Evolutionary conservation across 2,888 invertebrate genomes (phyloP).

Genomic region (Pterostichus madidus): DNA sequence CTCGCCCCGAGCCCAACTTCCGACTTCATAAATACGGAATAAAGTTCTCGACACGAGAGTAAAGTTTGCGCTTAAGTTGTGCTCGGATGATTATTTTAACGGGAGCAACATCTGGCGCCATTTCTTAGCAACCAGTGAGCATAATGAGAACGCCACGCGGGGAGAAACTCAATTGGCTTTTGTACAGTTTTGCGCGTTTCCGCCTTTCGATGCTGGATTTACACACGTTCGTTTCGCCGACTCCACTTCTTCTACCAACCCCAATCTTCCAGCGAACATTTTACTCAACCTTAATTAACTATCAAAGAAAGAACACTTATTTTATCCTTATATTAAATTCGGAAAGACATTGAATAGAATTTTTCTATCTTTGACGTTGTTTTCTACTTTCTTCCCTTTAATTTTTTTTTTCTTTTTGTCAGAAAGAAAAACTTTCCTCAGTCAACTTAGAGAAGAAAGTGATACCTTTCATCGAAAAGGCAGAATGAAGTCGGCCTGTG

Average conservation of each 20-base stretch:
- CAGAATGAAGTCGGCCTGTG: no score
- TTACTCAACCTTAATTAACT: constrained; percentile 19
- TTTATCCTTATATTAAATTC: neutral
- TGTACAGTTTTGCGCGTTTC: constrained; percentile 55
- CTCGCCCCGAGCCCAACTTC: constrained; percentile 71
- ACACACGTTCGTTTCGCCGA: constrained; percentile 30
- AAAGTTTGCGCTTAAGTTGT: constrained; percentile 72
- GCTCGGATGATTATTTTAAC: constrained; percentile 74
- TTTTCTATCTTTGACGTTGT: no score
- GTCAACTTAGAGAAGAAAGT: no score
- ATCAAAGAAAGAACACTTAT: neutral
- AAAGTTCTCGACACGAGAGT: constrained; percentile 72
- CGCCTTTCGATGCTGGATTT: constrained; percentile 44
- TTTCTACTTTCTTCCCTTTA: no score
- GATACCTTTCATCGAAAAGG: no score
- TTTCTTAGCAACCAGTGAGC: constrained; percentile 65
- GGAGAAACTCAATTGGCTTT: constrained; percentile 61
- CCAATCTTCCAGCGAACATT: neutral
- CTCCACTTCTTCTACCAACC: neutral
- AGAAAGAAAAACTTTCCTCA: no score
- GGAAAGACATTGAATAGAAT: no score
- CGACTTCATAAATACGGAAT: constrained; percentile 74
- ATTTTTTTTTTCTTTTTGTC: no score
- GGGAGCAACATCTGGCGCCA: constrained; percentile 72
- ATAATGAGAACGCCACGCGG: constrained; percentile 70